phyloP scores from a whole-genome alignment of 1,140 invertebrate genomes.

The Lepidostoma basale region DNA sequence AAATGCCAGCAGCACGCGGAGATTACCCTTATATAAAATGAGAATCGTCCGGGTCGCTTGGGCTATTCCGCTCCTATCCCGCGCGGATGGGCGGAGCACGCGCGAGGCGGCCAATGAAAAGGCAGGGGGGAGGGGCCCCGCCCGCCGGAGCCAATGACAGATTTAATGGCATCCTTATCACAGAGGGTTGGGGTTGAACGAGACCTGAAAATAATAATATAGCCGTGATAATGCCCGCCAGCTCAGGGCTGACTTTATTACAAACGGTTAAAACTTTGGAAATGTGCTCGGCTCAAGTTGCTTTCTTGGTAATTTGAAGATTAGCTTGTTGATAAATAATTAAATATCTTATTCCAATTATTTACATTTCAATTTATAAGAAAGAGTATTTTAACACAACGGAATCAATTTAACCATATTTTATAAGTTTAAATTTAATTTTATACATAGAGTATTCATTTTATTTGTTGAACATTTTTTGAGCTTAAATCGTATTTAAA shows the following conservation, averaged over 20 bases:
- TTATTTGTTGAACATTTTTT: too few species aligned
- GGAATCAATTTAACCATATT: too few species aligned
- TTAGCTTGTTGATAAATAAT: conserved; percentile 27
- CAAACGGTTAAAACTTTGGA: conserved; percentile 31
- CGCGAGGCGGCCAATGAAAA: conserved; percentile 51
- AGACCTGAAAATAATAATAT: conserved; percentile 45
- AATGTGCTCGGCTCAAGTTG: conserved; percentile 31
- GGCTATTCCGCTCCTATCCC: not conserved
- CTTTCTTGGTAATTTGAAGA: conserved; percentile 19
- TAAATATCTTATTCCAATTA: not conserved
- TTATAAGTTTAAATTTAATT: too few species aligned
- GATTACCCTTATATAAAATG: conserved; percentile 40
- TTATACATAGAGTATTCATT: too few species aligned
- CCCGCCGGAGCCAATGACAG: conserved; percentile 43
- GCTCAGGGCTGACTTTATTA: conserved; percentile 24
- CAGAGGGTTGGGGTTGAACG: conserved; percentile 33
- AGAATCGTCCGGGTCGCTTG: conserved; percentile 6
- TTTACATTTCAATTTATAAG: not conserved
- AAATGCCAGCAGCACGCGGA: conserved; percentile 33
- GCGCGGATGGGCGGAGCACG: conserved; percentile 51
- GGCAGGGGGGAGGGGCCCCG: conserved; percentile 46
- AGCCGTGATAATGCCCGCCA: conserved; percentile 34
- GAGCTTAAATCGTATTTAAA: too few species aligned
- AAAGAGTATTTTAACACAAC: not conserved
- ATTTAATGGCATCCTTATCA: conserved; percentile 37